Evolutionary conservation across 2,888 invertebrate species (phyloP), one percentile per base, ranked within the genome.

Genomic region (Autographa pulchrina): DNA sequence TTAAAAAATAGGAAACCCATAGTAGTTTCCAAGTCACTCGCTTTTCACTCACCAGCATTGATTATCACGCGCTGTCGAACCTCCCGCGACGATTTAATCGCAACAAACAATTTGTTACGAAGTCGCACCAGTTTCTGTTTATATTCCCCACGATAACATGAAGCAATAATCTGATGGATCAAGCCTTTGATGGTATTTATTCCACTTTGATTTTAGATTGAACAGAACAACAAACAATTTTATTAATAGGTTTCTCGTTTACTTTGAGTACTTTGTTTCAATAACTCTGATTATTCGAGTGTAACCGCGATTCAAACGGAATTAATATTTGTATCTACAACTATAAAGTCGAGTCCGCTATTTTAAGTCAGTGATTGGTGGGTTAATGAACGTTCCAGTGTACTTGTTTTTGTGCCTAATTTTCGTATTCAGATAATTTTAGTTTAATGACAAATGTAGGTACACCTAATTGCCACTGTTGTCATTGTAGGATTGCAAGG

Each of bases 91-190:
- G 76, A 66, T 82, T 82, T 76, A 80, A 82, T 82, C 76, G 67
- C 54, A 56, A 61, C 72, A 82, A 72, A 79, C 82, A 78, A 72
- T 78, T 80, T 75, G 75, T 81, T 81, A 75, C 60, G 58, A 65
- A 70, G 63, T 63, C 64, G 64, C 25, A 64, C 68, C 68, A 74
- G 61, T 77, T 68, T 70, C 43, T 65, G 63, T 81, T 74, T 75
- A 69, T 81, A 64, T 80, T 80, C 38, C 52, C 35, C 62, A 70
- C 60, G 59, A 48, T 8, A 59, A 48, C 35, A 35, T 38, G 38
- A 8, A 67, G 66, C 60, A n/a, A 67, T 56, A 20, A 56, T 35
- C 31, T 41, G 31, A 38, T 59, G 41, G 20, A 25, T 14, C 38
- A 48, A 43, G 43, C 7, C 61, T 62, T 68, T 43, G 43, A 52